Evolutionary conservation across 2,113 vertebrate species (phyloP).

Genomic region (Indicator maculatus): DNA sequence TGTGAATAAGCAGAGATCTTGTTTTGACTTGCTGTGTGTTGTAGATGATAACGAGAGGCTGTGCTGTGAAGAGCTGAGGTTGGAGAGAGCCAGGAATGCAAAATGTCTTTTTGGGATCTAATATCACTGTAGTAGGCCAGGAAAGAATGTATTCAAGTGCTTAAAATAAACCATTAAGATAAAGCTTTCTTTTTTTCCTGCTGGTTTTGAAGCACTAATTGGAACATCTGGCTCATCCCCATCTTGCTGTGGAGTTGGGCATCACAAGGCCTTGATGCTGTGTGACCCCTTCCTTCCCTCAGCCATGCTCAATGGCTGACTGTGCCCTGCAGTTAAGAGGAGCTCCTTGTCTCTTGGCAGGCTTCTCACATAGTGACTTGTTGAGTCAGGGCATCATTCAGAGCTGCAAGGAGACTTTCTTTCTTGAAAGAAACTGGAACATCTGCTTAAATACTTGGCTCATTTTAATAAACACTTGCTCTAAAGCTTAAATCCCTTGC

Average conservation of each 20-base stretch:
- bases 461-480: not conserved
- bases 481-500: not conserved
- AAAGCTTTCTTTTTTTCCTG: not conserved
- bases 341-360: constrained; percentile 38
- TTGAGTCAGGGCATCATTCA: constrained; percentile 67
- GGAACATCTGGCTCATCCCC: constrained; percentile 26
- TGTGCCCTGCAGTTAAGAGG: not conserved
- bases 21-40: not conserved
- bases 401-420: constrained; percentile 56
- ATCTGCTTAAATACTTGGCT: constrained; percentile 43
- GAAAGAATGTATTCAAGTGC: constrained; percentile 28
- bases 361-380: constrained; percentile 20
- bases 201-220: not conserved
- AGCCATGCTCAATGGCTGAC: not conserved
- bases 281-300: not conserved
- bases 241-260: not conserved
- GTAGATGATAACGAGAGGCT: not conserved
- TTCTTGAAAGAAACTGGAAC: constrained; percentile 31
- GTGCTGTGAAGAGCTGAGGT: not conserved
- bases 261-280: not conserved
- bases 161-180: constrained; percentile 59
- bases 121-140: constrained; percentile 4
- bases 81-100: constrained; percentile 27
- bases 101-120: constrained; percentile 42
- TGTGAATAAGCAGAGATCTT: constrained; percentile 2